Conservation (phyloP, 53 echinoderm and acorn worm species). For the Apostichopus leukothele region DNA sequence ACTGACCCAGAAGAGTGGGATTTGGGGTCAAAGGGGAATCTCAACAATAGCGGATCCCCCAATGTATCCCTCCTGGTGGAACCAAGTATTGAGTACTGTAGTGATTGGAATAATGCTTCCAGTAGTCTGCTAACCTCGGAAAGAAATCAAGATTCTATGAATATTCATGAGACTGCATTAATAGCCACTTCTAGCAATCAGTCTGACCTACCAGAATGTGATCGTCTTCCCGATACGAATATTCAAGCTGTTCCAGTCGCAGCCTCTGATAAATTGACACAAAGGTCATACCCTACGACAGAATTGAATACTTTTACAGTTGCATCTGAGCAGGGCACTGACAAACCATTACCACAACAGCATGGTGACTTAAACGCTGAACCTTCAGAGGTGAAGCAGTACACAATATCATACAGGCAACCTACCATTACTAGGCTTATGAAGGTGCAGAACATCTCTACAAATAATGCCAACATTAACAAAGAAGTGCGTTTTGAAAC, state of each 20-base stretch:
- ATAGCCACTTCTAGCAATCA: no score
- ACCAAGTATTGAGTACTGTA: background rate
- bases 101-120: background rate
- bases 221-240: background rate
- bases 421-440: background rate
- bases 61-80: background rate
- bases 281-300: no score
- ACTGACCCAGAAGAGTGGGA: background rate
- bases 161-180: background rate
- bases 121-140: background rate
- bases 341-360: background rate
- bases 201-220: background rate
- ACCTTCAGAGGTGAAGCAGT: background rate
- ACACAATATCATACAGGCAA: background rate
- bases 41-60: slow-evolving; percentile 29
- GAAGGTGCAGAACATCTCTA: background rate
- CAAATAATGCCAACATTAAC: slow-evolving; percentile 14
- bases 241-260: no score
- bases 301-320: no score
- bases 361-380: background rate
- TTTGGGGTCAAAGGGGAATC: background rate
- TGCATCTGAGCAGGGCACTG: no score
- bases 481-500: slow-evolving; percentile 14
- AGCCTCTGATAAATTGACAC: no score
- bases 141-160: background rate